Evolutionary conservation across 2,113 vertebrate species (phyloP).

Genomic region (Odocoileus hemionus): DNA sequence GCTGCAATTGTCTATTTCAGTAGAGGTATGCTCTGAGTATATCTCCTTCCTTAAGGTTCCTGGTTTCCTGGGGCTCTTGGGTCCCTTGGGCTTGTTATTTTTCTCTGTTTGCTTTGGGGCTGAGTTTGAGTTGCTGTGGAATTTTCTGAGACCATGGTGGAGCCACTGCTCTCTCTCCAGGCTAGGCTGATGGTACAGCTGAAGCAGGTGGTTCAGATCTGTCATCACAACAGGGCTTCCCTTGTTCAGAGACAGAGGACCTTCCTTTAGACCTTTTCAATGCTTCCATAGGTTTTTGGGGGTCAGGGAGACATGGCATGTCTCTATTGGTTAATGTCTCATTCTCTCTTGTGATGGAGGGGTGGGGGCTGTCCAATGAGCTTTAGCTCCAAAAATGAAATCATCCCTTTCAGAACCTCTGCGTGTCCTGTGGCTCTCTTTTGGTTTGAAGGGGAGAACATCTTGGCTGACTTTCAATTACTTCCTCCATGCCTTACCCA

Average conservation of each 20-base stretch:
- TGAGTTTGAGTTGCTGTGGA: fast-evolving
- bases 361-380: background rate
- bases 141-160: background rate
- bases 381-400: background rate
- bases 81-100: background rate
- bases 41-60: background rate
- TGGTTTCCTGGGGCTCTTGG: background rate
- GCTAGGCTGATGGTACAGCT: background rate
- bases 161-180: fast-evolving
- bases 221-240: background rate
- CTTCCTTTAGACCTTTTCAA: background rate
- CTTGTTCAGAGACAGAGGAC: background rate
- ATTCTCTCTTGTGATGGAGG: background rate
- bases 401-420: background rate
- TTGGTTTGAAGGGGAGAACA: background rate
- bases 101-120: background rate
- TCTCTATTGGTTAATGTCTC: background rate
- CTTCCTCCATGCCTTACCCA: background rate
- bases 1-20: background rate
- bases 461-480: background rate
- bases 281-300: background rate
- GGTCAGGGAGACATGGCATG: background rate
- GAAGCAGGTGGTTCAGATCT: background rate
- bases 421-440: background rate
- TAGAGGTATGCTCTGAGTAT: background rate